Evolutionary conservation across 2,888 invertebrate species (phyloP).

Genomic region (Cheiracanthium punctorium): DNA sequence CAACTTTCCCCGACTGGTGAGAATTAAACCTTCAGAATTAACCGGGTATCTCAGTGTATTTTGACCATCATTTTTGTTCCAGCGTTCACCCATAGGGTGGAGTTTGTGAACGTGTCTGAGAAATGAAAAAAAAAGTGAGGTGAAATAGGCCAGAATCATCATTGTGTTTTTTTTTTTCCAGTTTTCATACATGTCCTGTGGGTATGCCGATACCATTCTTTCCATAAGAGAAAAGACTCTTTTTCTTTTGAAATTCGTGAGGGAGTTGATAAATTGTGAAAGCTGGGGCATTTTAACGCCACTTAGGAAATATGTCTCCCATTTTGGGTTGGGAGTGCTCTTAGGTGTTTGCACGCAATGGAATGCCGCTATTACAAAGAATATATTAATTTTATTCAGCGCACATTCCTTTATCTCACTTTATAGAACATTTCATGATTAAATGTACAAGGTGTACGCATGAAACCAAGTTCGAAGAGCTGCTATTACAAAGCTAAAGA

Average conservation of each 20-base stretch:
- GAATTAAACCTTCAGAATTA: too few relatives aligned
- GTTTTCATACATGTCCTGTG: background rate
- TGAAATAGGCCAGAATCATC: constrained; percentile 3
- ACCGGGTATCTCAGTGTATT: background rate
- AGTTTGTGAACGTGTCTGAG: constrained; percentile 10
- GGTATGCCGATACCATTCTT: too few relatives aligned
- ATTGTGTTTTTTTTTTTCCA: constrained; percentile 22
- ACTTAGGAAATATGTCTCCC: background rate
- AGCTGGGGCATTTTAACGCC: background rate
- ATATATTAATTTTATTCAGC: too few relatives aligned
- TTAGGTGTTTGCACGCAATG: background rate
- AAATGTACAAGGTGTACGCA: too few relatives aligned
- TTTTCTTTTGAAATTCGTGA: background rate
- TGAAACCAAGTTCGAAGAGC: too few relatives aligned
- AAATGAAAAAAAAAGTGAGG: constrained; percentile 5
- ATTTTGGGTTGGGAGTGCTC: background rate
- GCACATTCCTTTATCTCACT: too few relatives aligned
- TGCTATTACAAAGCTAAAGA: too few relatives aligned
- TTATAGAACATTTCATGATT: too few relatives aligned
- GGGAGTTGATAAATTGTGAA: background rate
- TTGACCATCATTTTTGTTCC: background rate
- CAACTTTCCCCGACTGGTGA: background rate
- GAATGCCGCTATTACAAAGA: too few relatives aligned
- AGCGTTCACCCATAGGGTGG: background rate
- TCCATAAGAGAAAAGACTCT: too few relatives aligned